Evolutionary conservation across 2,888 invertebrate genomes (phyloP).

Genomic region (Celastrina argiolus): DNA sequence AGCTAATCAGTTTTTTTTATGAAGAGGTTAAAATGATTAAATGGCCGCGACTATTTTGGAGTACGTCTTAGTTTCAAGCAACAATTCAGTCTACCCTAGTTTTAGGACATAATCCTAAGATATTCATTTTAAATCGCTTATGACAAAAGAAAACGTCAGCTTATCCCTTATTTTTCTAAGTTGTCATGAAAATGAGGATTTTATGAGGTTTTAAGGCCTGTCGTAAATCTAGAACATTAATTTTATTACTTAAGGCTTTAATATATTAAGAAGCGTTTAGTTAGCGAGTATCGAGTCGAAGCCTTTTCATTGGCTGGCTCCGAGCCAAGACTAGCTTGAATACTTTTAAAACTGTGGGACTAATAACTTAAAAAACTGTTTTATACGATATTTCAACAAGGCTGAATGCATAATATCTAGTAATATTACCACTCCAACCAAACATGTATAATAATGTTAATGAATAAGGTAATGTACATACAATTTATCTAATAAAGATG

Average conservation of each 20-base stretch:
- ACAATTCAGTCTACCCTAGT: too few species aligned
- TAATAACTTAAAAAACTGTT: constrained; percentile 17
- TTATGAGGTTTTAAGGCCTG: neutral
- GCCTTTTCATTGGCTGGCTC: neutral
- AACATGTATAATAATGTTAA: neutral
- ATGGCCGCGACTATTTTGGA: too few species aligned
- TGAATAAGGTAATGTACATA: too few species aligned
- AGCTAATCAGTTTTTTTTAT: too few species aligned
- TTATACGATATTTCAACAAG: constrained; percentile 4
- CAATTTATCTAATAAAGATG: too few species aligned
- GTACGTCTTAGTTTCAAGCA: too few species aligned
- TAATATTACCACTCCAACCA: neutral
- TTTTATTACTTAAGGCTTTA: constrained; percentile 6
- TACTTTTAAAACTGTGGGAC: constrained; percentile 4
- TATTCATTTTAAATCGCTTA: too few species aligned
- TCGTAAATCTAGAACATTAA: constrained; percentile 9
- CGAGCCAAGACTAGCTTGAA: constrained; percentile 17
- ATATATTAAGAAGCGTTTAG: constrained; percentile 4
- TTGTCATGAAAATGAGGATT: neutral
- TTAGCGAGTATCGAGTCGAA: neutral
- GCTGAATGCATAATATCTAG: neutral
- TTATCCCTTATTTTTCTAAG: neutral
- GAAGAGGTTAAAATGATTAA: too few species aligned
- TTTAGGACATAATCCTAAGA: too few species aligned
- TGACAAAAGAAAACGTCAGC: neutral